These are phyloP conservation scores for Macroramphosus scolopax DNA, from an alignment of 2,797 vertebrate genomes.

Conservation along the genomic window DNA sequence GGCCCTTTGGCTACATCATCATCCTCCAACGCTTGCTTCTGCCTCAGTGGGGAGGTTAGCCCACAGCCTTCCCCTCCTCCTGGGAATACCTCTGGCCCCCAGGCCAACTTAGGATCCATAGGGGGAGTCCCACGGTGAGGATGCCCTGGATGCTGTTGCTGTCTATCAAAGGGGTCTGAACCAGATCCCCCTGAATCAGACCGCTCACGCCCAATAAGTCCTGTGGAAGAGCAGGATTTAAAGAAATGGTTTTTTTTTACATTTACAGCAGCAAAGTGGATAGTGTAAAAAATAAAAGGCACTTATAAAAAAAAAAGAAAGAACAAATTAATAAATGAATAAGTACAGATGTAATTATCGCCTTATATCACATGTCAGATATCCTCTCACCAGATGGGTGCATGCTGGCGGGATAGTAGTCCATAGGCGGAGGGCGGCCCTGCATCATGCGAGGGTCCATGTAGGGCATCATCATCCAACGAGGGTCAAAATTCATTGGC, in stretches of 20 bases:
- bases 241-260: neutral
- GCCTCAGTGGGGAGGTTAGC: constrained; percentile 82
- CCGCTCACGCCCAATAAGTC: constrained; percentile 87
- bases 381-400: constrained; percentile 84
- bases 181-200: constrained; percentile 91
- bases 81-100: constrained; percentile 86
- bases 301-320: no score
- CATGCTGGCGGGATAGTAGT: constrained; percentile 87
- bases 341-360: no score
- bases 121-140: constrained; percentile 87
- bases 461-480: constrained; percentile 94
- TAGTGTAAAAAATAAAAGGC: no score
- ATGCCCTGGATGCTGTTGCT: constrained; percentile 77
- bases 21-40: constrained; percentile 82
- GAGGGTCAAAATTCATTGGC: constrained; percentile 91
- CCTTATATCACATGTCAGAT: neutral
- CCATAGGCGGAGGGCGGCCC: constrained; percentile 86
- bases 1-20: constrained; percentile 84
- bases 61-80: constrained; percentile 77
- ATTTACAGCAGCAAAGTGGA: no score
- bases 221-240: constrained; percentile 62
- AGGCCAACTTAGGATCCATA: constrained; percentile 88
- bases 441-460: constrained; percentile 94
- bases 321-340: no score
- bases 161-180: constrained; percentile 88